Conservation (phyloP, 2,113 vertebrate genomes). For the Fulmarus glacialis region DNA sequence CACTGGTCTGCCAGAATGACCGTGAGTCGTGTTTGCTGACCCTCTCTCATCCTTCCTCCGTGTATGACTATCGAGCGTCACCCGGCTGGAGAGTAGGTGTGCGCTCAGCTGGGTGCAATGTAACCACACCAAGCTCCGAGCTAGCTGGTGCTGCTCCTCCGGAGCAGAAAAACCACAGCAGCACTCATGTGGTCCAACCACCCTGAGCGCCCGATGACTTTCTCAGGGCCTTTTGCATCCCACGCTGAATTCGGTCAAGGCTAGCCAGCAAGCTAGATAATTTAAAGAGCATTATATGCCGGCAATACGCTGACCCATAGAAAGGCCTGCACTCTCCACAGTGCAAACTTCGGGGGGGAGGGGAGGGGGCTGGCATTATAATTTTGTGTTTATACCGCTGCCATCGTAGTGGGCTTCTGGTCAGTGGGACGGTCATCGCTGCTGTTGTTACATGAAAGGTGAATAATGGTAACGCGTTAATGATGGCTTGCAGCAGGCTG, state of each 20-base stretch:
- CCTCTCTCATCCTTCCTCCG: neutral
- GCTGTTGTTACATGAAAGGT: neutral
- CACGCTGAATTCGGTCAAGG: neutral
- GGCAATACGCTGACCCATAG: neutral
- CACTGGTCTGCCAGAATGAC: accelerated
- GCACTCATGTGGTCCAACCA: accelerated
- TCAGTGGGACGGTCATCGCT: neutral
- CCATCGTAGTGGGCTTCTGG: neutral
- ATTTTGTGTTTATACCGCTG: neutral
- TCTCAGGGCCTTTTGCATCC: neutral
- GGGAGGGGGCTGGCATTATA: neutral
- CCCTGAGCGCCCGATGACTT: accelerated
- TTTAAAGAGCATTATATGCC: accelerated
- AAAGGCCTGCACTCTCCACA: neutral
- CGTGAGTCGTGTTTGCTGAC: neutral
- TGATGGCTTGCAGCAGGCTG: neutral
- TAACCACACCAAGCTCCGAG: neutral
- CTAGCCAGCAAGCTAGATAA: neutral
- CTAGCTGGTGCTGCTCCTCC: neutral
- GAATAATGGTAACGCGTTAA: accelerated
- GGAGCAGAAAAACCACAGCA: neutral
- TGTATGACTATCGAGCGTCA: accelerated
- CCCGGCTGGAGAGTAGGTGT: neutral
- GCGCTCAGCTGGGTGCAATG: accelerated
- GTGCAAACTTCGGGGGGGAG: neutral